These are phyloP conservation scores for Eurytemora carolleeae DNA, from an alignment of 1,140 invertebrate species.

Conservation along the genomic window DNA sequence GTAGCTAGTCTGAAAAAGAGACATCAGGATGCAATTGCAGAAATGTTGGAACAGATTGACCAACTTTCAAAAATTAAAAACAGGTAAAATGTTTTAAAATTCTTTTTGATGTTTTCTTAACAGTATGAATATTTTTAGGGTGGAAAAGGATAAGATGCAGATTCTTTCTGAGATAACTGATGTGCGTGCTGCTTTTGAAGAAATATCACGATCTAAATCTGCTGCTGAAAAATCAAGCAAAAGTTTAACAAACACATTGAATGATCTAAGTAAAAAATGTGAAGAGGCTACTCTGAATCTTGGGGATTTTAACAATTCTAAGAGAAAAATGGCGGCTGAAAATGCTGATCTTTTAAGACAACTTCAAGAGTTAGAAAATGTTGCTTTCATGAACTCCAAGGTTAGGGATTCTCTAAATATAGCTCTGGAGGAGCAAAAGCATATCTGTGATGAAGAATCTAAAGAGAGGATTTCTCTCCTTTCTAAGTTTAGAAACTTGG, in stretches of 20 bases:
- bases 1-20: slow-evolving; percentile 91
- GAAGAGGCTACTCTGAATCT: slow-evolving; percentile 85
- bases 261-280: slow-evolving; percentile 80
- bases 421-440: slow-evolving; percentile 90
- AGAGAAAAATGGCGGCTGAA: slow-evolving; percentile 90
- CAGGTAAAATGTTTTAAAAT: slow-evolving; percentile 33
- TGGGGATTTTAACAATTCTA: slow-evolving; percentile 82
- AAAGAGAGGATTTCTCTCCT: slow-evolving; percentile 68
- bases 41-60: slow-evolving; percentile 98
- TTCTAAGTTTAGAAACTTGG: slow-evolving; percentile 89
- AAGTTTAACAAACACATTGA: slow-evolving; percentile 76
- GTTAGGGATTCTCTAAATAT: slow-evolving; percentile 83
- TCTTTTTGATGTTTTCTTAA: not conserved
- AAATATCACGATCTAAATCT: slow-evolving; percentile 29
- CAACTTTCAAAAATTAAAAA: slow-evolving; percentile 97
- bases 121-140: slow-evolving; percentile 80
- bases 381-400: slow-evolving; percentile 10
- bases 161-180: slow-evolving; percentile 11
- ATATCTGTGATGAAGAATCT: slow-evolving; percentile 84
- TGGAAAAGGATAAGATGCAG: slow-evolving; percentile 13
- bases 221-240: slow-evolving; percentile 90
- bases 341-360: slow-evolving; percentile 82
- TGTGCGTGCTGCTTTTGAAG: slow-evolving; percentile 16
- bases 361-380: slow-evolving; percentile 32
- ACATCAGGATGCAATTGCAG: slow-evolving; percentile 93